These are phyloP conservation scores for Agriotes lineatus DNA, from an alignment of 2,888 invertebrate species.

Conservation along the genomic window DNA sequence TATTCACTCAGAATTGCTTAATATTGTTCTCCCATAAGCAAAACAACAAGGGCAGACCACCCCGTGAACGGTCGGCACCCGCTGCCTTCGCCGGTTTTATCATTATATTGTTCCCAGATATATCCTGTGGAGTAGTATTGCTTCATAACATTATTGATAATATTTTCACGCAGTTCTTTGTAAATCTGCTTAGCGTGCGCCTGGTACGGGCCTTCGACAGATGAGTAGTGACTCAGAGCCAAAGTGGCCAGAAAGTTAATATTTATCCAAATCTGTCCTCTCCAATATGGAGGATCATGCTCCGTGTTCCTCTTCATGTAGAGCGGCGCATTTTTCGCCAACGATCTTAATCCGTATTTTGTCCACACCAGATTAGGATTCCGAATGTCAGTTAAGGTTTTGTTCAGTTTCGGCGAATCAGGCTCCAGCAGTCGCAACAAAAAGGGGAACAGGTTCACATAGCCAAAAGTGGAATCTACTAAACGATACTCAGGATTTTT, in stretches of 20 bases:
- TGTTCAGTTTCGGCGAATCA: conserved; percentile 83
- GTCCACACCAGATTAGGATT: conserved; percentile 90
- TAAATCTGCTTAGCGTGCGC: conserved; percentile 74
- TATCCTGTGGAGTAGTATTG: conserved; percentile 93
- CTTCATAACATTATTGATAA: conserved; percentile 85
- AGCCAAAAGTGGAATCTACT: conserved; percentile 91
- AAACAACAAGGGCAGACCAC: conserved; percentile 91
- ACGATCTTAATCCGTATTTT: conserved; percentile 86
- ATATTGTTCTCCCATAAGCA: conserved; percentile 96
- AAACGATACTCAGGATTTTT: conserved; percentile 81
- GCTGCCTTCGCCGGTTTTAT: conserved; percentile 88
- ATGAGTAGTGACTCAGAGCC: conserved; percentile 85
- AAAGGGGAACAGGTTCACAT: conserved; percentile 95
- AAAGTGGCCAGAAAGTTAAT: conserved; percentile 92
- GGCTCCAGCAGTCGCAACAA: conserved; percentile 87
- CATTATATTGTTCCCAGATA: conserved; percentile 98
- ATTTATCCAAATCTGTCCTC: conserved; percentile 97
- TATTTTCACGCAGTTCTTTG: conserved; percentile 78
- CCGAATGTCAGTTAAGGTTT: conserved; percentile 81
- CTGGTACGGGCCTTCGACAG: conserved; percentile 78
- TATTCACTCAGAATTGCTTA: conserved; percentile 57
- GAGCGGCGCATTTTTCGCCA: conserved; percentile 87
- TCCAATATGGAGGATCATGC: conserved; percentile 99
- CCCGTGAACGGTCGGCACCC: conserved; percentile 95
- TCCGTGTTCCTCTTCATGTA: conserved; percentile 95